phyloP scores from a whole-genome alignment of 53 echinoderm and acorn worm species.

The Astropecten irregularis region DNA sequence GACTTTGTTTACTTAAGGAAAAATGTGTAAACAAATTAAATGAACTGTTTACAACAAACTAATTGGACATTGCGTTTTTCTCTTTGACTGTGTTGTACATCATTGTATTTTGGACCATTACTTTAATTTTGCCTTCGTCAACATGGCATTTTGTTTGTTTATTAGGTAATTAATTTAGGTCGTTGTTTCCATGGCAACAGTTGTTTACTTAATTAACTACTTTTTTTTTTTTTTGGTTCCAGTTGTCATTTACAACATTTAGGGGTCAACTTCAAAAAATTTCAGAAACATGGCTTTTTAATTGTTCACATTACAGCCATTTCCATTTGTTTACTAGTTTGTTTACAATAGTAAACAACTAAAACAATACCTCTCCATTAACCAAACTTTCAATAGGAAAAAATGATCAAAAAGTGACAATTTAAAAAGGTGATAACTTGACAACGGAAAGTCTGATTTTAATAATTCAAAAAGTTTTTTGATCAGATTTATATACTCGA shows the following conservation, averaged over 20 bases:
- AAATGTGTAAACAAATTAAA: constrained; percentile 29
- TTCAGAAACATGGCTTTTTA: background rate
- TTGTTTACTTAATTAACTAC: background rate
- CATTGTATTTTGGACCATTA: background rate
- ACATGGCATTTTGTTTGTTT: background rate
- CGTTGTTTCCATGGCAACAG: constrained; percentile 2
- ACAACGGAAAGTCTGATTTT: background rate
- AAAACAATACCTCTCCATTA: background rate
- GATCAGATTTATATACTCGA: background rate
- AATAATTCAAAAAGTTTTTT: background rate
- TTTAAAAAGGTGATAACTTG: constrained; percentile 1
- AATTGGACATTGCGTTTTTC: background rate
- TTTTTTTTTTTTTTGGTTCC: background rate
- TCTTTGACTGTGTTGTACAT: background rate
- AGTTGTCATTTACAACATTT: background rate
- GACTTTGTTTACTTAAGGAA: constrained; percentile 10
- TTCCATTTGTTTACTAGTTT: constrained; percentile 39
- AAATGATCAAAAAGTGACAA: background rate
- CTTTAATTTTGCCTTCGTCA: background rate
- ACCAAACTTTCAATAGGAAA: background rate
- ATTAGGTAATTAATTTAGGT: background rate
- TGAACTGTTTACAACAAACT: background rate
- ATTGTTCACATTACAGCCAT: background rate
- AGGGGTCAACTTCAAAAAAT: background rate
- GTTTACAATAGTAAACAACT: constrained; percentile 12